A percentile compares a stretch with the other conserved stretches of the same genome.
phyloP scores from a whole-genome alignment of 2,113 vertebrate genomes.

The human region GRCh38 chr3:29260501-29261000 shows the following conservation, averaged over 20 bases:
- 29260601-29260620: neutral
- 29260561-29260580: neutral
- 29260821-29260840: neutral
- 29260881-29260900: too few relatives aligned
- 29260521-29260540: conserved; percentile 40
- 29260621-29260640: conserved; percentile 10
- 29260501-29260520: conserved; percentile 39
- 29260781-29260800: neutral
- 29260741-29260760: neutral
- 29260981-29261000: neutral
- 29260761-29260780: conserved; percentile 1
- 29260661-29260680: conserved; percentile 32
- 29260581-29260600: neutral
- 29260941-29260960: neutral
- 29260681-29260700: neutral
- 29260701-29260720: neutral
- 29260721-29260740: neutral
- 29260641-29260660: conserved; percentile 28
- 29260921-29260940: neutral
- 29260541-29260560: conserved; percentile 19
- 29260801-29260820: neutral
- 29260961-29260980: neutral
- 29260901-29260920: neutral
- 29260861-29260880: neutral
- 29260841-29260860: neutral